Evolutionary conservation across 2,797 vertebrate species (phyloP).

Genomic region (Babyrousa celebensis): DNA sequence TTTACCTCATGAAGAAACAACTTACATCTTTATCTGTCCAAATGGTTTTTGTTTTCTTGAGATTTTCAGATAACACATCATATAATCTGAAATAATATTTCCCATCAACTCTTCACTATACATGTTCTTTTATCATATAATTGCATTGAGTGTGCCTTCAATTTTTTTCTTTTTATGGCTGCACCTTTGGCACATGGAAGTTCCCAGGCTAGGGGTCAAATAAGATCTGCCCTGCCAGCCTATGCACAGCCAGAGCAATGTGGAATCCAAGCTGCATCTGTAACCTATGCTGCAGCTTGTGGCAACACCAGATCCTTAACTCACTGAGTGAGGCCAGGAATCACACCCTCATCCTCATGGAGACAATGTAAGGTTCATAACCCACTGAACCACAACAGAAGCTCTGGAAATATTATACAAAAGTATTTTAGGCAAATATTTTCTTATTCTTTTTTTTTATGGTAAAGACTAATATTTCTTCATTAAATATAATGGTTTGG

Average conservation of each 20-base stretch:
- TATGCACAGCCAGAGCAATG: no score
- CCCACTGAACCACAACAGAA: no score
- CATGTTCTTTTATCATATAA: background rate
- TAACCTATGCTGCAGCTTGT: no score
- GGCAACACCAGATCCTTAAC: no score
- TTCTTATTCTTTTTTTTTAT: conserved; percentile 50
- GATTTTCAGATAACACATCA: background rate
- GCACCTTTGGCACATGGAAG: no score
- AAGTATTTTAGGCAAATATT: background rate
- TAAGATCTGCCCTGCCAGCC: no score
- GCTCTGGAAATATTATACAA: background rate
- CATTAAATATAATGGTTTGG: conserved; percentile 15
- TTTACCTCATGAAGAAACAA: conserved; percentile 38
- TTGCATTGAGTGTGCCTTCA: background rate
- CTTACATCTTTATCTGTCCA: conserved; percentile 14
- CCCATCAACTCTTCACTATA: background rate
- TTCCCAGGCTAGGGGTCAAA: no score
- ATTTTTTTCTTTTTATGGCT: no score
- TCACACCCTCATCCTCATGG: no score
- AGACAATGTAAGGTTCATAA: no score
- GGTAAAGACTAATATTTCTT: background rate
- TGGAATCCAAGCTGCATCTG: no score
- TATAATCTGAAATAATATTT: conserved; percentile 33
- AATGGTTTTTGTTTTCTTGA: conserved; percentile 14
- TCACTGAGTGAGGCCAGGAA: no score